These are phyloP conservation scores for Phylloscopus trochilus DNA, from an alignment of 2,113 vertebrate species.

Conservation along the genomic window DNA sequence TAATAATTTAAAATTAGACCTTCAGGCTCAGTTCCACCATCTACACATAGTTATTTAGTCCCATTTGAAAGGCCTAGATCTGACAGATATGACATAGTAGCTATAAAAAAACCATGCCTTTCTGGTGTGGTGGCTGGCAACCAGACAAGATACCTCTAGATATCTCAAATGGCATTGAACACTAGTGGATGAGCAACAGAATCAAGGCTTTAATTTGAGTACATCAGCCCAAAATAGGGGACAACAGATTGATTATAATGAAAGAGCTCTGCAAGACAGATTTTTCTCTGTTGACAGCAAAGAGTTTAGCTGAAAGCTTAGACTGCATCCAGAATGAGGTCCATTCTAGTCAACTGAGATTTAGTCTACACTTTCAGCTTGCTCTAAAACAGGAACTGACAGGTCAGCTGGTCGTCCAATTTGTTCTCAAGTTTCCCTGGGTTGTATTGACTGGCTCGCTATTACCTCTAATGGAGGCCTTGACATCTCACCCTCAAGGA, in stretches of 20 bases:
- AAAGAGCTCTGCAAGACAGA: background rate
- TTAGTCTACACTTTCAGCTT: background rate
- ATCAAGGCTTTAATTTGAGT: background rate
- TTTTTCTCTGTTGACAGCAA: background rate
- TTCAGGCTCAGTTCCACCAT: background rate
- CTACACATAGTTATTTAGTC: background rate
- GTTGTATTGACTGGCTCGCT: background rate
- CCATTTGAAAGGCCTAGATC: background rate
- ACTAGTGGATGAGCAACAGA: background rate
- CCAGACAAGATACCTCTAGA: background rate
- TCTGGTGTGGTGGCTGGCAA: background rate
- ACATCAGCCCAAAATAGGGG: background rate
- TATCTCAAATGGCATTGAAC: background rate
- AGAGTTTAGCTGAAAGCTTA: background rate
- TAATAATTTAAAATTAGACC: background rate
- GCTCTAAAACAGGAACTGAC: background rate
- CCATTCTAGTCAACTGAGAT: background rate
- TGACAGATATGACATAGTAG: background rate
- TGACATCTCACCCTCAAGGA: background rate
- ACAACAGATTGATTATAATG: background rate
- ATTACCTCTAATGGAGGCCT: background rate
- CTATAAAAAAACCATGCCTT: background rate
- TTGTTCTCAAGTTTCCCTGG: background rate
- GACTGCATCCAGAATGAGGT: background rate
- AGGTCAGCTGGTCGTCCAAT: background rate